Evolutionary conservation across 2,797 vertebrate species (phyloP).

Genomic region (Rousettus madagascariensis): DNA sequence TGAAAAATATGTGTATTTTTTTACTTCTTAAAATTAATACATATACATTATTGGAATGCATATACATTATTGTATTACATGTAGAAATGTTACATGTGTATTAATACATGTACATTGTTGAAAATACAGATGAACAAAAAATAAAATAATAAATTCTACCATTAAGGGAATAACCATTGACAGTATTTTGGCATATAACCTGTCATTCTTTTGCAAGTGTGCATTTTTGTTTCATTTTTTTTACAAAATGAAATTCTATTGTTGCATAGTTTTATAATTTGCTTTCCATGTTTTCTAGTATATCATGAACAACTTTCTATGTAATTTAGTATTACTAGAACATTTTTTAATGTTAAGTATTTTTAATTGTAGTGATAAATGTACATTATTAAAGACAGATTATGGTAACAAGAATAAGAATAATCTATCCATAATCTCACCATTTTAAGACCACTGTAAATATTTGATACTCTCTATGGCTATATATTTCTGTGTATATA

Average conservation of each 20-base stretch:
- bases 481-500: not conserved
- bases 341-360: not conserved
- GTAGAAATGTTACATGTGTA: not conserved
- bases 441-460: not conserved
- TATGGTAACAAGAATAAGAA: constrained; percentile 28
- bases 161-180: not conserved
- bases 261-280: not conserved
- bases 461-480: not conserved
- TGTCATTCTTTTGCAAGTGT: not conserved
- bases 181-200: not conserved
- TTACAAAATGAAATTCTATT: not conserved
- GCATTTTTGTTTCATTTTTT: constrained; percentile 35
- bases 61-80: not conserved
- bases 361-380: not conserved
- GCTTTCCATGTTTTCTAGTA: not conserved
- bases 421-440: not conserved
- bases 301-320: not conserved
- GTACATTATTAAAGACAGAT: constrained; percentile 9
- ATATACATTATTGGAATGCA: not conserved
- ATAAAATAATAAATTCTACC: constrained; percentile 14
- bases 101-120: not conserved
- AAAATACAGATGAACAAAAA: not conserved
- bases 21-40: not conserved
- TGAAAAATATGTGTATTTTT: not conserved
- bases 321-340: constrained; percentile 9